Evolutionary conservation across 2,797 vertebrate species (phyloP).

Genomic region (Aulostomus chinensis): DNA sequence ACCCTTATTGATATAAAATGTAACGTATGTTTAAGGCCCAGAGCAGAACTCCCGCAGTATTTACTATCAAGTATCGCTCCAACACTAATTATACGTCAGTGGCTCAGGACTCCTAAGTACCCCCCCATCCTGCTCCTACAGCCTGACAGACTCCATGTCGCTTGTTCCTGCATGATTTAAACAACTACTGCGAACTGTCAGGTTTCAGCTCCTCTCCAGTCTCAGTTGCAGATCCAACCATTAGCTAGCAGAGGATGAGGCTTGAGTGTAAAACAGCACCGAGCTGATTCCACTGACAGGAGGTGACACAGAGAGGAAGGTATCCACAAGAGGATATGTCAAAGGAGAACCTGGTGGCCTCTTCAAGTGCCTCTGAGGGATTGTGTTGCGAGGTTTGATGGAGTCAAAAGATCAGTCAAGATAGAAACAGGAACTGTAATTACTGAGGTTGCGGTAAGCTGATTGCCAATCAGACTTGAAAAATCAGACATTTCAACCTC

Average conservation of each 20-base stretch:
- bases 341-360: slow-evolving; percentile 17
- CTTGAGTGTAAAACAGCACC: slow-evolving; percentile 32
- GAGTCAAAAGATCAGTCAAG: slow-evolving; percentile 25
- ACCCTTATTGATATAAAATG: too few species aligned
- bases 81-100: slow-evolving; percentile 15
- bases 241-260: slow-evolving; percentile 14
- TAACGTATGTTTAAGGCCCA: too few species aligned
- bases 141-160: slow-evolving; percentile 24
- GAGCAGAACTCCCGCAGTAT: background rate
- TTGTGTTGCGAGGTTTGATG: slow-evolving; percentile 35
- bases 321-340: slow-evolving; percentile 12
- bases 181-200: slow-evolving; percentile 52
- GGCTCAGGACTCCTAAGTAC: slow-evolving; percentile 1
- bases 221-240: slow-evolving; percentile 53
- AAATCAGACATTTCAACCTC: too few species aligned
- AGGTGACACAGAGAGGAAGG: slow-evolving; percentile 26
- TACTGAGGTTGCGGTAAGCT: too few species aligned
- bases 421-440: slow-evolving; percentile 24
- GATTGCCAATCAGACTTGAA: too few species aligned
- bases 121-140: background rate
- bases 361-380: slow-evolving; percentile 28
- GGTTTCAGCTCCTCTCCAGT: slow-evolving; percentile 59
- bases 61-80: slow-evolving; percentile 4
- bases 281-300: slow-evolving; percentile 9
- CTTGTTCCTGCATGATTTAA: slow-evolving; percentile 63